Conservation (phyloP, 2,113 vertebrate species). For the Himantopus leucocephalus region DNA sequence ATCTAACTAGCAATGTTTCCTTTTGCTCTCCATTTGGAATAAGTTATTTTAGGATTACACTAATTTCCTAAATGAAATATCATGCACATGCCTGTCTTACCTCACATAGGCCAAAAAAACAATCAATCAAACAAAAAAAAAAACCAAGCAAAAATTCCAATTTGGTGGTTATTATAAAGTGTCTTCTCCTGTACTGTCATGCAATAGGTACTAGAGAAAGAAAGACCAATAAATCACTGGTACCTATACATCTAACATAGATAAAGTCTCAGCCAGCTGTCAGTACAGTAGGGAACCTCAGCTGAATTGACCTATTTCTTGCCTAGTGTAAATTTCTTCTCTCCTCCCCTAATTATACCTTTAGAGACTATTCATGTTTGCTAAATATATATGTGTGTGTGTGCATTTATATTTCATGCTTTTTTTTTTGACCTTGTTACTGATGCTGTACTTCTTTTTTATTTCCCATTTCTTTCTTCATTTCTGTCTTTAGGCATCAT, state of each 20-base stretch:
- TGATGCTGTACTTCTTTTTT: neutral
- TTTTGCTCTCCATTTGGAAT: neutral
- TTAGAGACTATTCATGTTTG: slow-evolving; percentile 46
- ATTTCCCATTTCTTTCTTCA: neutral
- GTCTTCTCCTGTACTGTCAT: slow-evolving; percentile 4
- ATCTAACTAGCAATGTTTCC: neutral
- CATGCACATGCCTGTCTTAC: neutral
- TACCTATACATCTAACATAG: neutral
- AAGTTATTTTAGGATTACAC: neutral
- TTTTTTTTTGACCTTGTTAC: neutral
- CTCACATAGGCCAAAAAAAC: neutral
- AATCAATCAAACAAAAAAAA: neutral
- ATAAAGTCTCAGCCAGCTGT: slow-evolving; percentile 46
- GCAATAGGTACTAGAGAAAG: slow-evolving; percentile 1
- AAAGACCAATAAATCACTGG: slow-evolving; percentile 58
- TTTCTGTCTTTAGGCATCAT: neutral
- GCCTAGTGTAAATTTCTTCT: slow-evolving; percentile 29
- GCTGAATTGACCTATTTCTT: slow-evolving; percentile 74
- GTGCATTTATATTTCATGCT: neutral
- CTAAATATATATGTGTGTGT: neutral
- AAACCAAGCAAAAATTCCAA: neutral
- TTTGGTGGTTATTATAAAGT: neutral
- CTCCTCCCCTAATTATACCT: slow-evolving; percentile 70
- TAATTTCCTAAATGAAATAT: neutral
- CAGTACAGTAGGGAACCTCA: slow-evolving; percentile 56